Evolutionary conservation across 2,797 vertebrate species (phyloP), one percentile per base, ranked within the genome.

Genomic region (Poliocrania exsul): DNA sequence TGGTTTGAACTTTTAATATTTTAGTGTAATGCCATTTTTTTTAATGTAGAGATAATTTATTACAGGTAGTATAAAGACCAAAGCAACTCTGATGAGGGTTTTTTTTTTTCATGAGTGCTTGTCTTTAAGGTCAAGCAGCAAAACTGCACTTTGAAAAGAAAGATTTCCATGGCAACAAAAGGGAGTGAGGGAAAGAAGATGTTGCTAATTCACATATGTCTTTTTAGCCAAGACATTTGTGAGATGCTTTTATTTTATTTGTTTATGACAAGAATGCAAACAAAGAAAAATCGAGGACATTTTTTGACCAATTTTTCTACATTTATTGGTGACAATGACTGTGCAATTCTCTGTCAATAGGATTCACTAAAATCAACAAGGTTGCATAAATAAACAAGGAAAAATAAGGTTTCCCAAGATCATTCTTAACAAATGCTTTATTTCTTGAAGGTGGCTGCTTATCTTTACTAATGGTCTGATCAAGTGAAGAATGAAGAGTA

Each of bases 121-220:
- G 6, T 74, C 33, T 81, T 84, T 61, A 64, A 84, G 58, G 70
- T 86, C 74, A 87, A 85, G 35, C 11, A 86, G 21, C 6, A 78
- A 65, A 88, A 60, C 5, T 9, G 0, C 40, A 11, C 14, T 78
- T 84, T 91, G 33, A 65, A 71, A 81, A 83, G 51, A 53, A 62
- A 77, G 40, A 81, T 93, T 97, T 96, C 95, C 75, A 95, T 95
- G 92, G 90, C 73, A 95, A 97, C 79, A 67, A 58, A 70, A 86
- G 38, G 24, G 25, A 65, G 26, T 33, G 65, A 86, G n/a, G 26
- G 33, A 91, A 90, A 86, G 26, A 57, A 80, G 33, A 77, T 26
- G 60, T 24, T 61, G 24, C 53, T 62, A 83, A 73, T 38, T 65
- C 44, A 75, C 16, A 9, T 16, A 5, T 9, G 11, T 42, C 18